Percentiles rank a stretch among this genome's conserved stretches.
These are phyloP conservation scores for Thumatha senex DNA, from an alignment of 2,888 invertebrate genomes.

Conservation along the genomic window DNA sequence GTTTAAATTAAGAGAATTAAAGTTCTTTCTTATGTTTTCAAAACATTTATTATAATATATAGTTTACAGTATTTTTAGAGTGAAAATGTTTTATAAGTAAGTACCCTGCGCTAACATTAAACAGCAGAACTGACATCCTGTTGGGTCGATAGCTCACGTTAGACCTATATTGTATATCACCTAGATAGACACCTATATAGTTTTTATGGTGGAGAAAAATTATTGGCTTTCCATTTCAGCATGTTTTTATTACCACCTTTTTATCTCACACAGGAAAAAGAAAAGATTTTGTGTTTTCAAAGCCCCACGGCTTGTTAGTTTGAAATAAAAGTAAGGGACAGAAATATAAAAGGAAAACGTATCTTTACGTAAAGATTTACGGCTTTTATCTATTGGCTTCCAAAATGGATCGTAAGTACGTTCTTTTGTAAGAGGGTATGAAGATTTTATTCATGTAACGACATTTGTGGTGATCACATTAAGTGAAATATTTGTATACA, in stretches of 20 bases:
- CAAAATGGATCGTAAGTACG: conserved; percentile 23
- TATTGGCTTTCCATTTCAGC: neutral
- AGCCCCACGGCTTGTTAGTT: conserved; percentile 6
- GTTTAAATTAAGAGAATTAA: no score
- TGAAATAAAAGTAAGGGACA: conserved; percentile 1
- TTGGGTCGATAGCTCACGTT: no score
- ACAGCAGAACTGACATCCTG: no score
- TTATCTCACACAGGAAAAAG: conserved; percentile 1
- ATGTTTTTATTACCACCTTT: neutral
- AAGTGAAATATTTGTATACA: conserved; percentile 7
- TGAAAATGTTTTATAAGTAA: no score
- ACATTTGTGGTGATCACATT: neutral
- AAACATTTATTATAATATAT: no score
- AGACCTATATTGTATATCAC: no score
- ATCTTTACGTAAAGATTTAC: conserved; percentile 28
- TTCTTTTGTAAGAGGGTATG: conserved; percentile 9
- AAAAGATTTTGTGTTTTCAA: conserved; percentile 2
- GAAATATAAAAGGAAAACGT: conserved; percentile 20
- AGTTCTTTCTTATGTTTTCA: no score
- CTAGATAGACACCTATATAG: no score
- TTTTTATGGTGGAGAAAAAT: neutral
- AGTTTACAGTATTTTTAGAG: no score
- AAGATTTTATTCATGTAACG: conserved; percentile 15
- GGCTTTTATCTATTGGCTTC: conserved; percentile 35
- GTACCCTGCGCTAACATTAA: no score